A percentile compares a stretch with the other conserved stretches of the same genome.
Conservation (phyloP, 2,888 invertebrate genomes). For the Psococerastis gibbosa region DNA sequence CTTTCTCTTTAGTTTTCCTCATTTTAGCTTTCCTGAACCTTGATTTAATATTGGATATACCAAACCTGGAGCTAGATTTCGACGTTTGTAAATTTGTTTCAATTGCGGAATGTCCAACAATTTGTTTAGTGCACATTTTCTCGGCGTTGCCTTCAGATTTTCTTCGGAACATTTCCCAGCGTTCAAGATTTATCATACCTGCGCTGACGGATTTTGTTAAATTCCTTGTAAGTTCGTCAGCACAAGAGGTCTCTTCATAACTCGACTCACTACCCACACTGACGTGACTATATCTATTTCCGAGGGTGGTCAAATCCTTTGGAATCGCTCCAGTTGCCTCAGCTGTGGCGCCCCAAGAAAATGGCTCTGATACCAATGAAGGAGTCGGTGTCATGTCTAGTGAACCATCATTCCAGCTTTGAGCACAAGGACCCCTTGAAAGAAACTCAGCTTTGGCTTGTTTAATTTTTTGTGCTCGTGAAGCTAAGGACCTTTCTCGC, state of each 20-base stretch:
- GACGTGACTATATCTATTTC: slow-evolving; percentile 33
- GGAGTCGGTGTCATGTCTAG: slow-evolving; percentile 13
- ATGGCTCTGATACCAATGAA: slow-evolving; percentile 10
- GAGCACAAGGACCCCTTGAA: slow-evolving; percentile 25
- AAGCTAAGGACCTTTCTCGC: slow-evolving; percentile 21
- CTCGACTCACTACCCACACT: slow-evolving; percentile 42
- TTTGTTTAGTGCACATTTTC: slow-evolving; percentile 19
- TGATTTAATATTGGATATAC: slow-evolving; percentile 36
- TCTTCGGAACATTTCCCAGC: slow-evolving; percentile 22
- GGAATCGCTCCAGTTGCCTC: slow-evolving; percentile 5
- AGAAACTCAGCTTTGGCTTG: slow-evolving; percentile 56
- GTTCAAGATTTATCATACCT: slow-evolving; percentile 53
- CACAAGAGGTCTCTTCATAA: slow-evolving; percentile 22
- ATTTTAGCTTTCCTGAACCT: slow-evolving; percentile 36
- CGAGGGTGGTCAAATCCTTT: slow-evolving; percentile 17
- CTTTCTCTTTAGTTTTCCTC: slow-evolving; percentile 17
- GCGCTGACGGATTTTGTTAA: slow-evolving; percentile 56
- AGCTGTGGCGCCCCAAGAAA: slow-evolving; percentile 22
- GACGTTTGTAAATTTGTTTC: too few species aligned
- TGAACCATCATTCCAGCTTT: slow-evolving; percentile 17
- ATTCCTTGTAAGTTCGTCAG: slow-evolving; percentile 15
- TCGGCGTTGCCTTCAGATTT: slow-evolving; percentile 20
- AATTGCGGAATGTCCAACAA: slow-evolving; percentile 29
- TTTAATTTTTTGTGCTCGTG: slow-evolving; percentile 38
- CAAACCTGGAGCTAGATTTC: slow-evolving; percentile 23